Evolutionary conservation across 2,113 vertebrate species (phyloP).

Genomic region (Pongo abelii): DNA sequence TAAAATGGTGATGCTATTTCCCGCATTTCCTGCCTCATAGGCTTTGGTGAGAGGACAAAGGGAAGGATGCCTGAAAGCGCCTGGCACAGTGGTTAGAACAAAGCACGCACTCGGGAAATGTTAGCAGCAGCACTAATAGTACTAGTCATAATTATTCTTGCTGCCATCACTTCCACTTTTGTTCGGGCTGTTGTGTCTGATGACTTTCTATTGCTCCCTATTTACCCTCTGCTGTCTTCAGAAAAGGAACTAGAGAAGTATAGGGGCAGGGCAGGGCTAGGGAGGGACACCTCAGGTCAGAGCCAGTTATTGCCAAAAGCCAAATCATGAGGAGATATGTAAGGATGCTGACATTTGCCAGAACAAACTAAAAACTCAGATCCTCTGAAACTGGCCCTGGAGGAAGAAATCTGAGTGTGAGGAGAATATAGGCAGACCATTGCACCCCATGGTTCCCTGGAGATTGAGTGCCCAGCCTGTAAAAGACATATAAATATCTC

Average conservation of each 20-base stretch:
- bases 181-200: background rate
- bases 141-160: too few relatives aligned
- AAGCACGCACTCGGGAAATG: accelerated
- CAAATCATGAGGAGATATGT: background rate
- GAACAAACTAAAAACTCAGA: background rate
- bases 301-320: background rate
- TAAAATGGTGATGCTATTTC: background rate
- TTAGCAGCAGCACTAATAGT: background rate
- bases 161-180: background rate
- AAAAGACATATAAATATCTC: background rate
- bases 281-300: background rate
- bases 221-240: background rate
- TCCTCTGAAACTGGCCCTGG: background rate
- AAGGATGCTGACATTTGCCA: background rate
- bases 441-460: background rate
- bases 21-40: background rate
- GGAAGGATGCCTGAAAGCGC: background rate
- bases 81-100: background rate
- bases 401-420: background rate
- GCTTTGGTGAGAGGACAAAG: background rate
- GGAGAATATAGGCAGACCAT: background rate
- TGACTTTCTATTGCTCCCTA: background rate
- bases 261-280: too few relatives aligned
- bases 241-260: background rate
- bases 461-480: background rate